Evolutionary conservation across 2,888 invertebrate genomes (phyloP), one percentile per base, ranked within the genome.

Genomic region (Scaptomyza parva): DNA sequence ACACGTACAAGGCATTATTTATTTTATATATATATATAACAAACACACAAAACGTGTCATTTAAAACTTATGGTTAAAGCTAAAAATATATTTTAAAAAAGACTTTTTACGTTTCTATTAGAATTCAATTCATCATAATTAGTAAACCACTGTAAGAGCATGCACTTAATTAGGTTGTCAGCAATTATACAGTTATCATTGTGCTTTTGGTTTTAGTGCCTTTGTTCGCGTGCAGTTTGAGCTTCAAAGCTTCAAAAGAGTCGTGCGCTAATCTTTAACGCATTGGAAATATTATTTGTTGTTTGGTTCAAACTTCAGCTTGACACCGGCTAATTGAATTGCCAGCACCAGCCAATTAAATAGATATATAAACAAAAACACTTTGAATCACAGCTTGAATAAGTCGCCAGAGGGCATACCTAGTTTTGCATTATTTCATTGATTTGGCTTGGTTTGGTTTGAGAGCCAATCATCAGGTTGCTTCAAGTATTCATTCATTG

Each of bases 1-100:
- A 59, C 80, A 85, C 78, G 84, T 80, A 66, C 59, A 44, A 17
- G 43, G n/a, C 44, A 53, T n/a, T n/a, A n/a, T n/a, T n/a, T n/a
- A n/a, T n/a, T n/a, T n/a, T n/a, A n/a, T n/a, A n/a, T n/a, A n/a
- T n/a, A n/a, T n/a, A n/a, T n/a, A n/a, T n/a, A n/a, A n/a, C n/a
- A n/a, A n/a, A n/a, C n/a, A n/a, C n/a, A n/a, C n/a, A 53, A 57
- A 62, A 72, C 71, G 71, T 72, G 75, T 33, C 54, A 53, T 11
- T n/a, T 33, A 7, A 40, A 40, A 43, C 17, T 22, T 17, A 20
- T 6, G 17, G 8, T 17, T 9, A 0, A 9, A 9, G 9, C 12
- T 28, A 0, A 5, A 55, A 9, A 17, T 18, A 8, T 30, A 26
- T 26, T 26, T 26, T 26, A 2, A 9, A 9, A 26, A 26, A 26